Evolutionary conservation across 2,797 vertebrate genomes (phyloP).

Genomic region (Sebastes minor): DNA sequence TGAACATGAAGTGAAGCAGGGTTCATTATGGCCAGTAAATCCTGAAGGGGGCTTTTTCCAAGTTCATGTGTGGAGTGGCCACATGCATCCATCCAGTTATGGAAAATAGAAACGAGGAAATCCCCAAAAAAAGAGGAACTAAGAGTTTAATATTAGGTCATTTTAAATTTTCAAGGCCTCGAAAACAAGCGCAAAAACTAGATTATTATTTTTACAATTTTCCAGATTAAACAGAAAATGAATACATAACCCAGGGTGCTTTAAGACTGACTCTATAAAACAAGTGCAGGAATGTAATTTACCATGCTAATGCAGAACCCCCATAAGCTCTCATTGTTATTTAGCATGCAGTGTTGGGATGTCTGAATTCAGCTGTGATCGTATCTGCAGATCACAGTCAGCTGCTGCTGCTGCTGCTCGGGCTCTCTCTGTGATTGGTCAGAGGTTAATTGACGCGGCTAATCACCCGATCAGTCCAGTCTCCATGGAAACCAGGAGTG

Average conservation of each 20-base stretch:
- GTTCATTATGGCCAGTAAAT: background rate
- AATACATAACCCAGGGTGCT: background rate
- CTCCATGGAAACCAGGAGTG: conserved; percentile 66
- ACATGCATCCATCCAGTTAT: background rate
- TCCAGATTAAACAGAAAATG: background rate
- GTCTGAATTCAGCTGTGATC: conserved; percentile 18
- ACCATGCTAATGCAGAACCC: background rate
- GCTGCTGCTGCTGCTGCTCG: conserved; percentile 43
- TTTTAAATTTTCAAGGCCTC: background rate
- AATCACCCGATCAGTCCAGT: conserved; percentile 65
- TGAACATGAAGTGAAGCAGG: conserved; percentile 1
- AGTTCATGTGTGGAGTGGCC: background rate
- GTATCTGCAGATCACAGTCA: conserved; percentile 42
- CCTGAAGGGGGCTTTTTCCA: background rate
- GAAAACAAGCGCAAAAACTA: background rate
- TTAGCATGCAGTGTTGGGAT: background rate
- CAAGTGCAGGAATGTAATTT: conserved; percentile 2
- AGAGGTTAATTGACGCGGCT: conserved; percentile 67
- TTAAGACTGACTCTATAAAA: background rate
- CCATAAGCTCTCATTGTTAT: background rate
- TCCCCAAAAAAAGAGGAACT: background rate
- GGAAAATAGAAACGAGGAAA: background rate
- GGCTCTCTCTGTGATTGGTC: conserved; percentile 52
- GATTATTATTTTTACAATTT: background rate
- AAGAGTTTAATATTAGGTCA: background rate